Percentiles rank a stretch among this genome's conserved stretches.
phyloP scores from a whole-genome alignment of 2,797 vertebrate genomes.

The Monodelphis domestica region DNA sequence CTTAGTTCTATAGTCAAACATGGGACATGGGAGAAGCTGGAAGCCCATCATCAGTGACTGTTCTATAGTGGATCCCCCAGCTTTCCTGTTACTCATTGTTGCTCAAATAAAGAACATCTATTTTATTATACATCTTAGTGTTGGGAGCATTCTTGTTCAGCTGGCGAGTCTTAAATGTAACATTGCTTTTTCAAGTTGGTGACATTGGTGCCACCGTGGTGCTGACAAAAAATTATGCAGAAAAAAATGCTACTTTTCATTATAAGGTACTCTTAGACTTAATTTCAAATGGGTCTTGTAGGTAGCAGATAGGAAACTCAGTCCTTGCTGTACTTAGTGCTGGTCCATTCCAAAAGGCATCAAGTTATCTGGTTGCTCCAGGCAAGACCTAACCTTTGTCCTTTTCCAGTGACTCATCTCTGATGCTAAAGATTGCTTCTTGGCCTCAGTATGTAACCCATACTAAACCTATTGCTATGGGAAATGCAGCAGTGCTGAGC shows the following conservation, averaged over 20 bases:
- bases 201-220: not conserved
- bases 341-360: not conserved
- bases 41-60: no score
- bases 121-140: no score
- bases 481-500: not conserved
- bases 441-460: not conserved
- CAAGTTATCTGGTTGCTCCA: not conserved
- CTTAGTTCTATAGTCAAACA: no score
- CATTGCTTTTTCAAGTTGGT: not conserved
- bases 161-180: not conserved
- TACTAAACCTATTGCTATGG: not conserved
- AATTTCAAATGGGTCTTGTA: not conserved
- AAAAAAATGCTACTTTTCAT: not conserved
- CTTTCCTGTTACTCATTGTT: no score
- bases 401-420: not conserved
- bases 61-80: no score
- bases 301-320: not conserved
- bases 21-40: no score
- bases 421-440: constrained; percentile 8
- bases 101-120: no score
- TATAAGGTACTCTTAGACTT: not conserved
- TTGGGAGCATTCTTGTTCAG: no score
- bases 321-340: not conserved
- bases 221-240: not conserved
- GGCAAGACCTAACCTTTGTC: not conserved